Base-by-base conservation (phyloP, 2,888 invertebrate genomes). In the Coenonympha glycerion region DNA sequence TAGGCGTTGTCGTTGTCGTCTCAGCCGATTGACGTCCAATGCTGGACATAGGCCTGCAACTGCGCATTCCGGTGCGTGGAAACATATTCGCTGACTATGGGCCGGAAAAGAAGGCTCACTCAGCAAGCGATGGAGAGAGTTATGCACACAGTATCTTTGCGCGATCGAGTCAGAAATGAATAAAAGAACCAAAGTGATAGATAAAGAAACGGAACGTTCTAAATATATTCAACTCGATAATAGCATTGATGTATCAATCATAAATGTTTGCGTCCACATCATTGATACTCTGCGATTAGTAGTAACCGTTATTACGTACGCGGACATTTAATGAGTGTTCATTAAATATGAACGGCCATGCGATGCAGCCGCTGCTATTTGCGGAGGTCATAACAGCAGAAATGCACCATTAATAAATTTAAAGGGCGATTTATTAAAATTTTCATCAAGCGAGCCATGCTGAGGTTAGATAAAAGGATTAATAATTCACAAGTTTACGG, bases 401-500 rank as follows among this genome's bases (percentile, higher is more conserved):
- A 55, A 52, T 51, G 51, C 54, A 40, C 44, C 24, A 16, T 46
- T 66, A 68, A 76, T 77, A 79, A 81, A 82, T 81, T 72, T 68
- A 71, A 66, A 68, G 61, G 68, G 71, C 76, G 75, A 79, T 79
- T 82, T 78, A 83, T 84, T 79, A 79, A 77, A 82, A 79, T 79
- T 80, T 84, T 82, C 80, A 84, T 79, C 72, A 76, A 76, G 67
- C 65, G 62, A 69, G 73, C 66, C 76, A 73, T 78, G 81, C 81
- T 73, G 68, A 52, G 54, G 56, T 66, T 67, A 80, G 82, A 84
- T 84, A 84, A 81, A 73, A 64, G 68, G 79, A 82, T 86, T 85
- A 86, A 86, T 86, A 83, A 86, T 86, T 85, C 84, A 86, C 83
- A 78, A 81, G 83, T 84, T 85, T 79, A 84, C 84, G 84, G 84